Evolutionary conservation across 37 sponge, comb jelly and placozoan genomes (phyloP).

Genomic region (Agelas oroides): DNA sequence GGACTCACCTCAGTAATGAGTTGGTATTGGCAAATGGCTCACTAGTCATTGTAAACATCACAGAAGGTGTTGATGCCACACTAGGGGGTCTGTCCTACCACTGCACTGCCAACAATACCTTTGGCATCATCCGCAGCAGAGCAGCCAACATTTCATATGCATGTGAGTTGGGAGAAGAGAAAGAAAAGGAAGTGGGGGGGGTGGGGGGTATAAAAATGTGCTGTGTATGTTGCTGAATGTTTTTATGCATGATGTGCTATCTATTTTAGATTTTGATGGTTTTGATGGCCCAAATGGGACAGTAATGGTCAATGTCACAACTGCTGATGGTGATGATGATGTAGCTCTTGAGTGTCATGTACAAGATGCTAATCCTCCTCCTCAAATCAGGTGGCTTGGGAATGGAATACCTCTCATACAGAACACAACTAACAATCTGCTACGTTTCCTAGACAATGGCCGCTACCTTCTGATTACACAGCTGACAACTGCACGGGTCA

Average conservation of each 20-base stretch:
- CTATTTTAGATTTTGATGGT: slow-evolving; percentile 43
- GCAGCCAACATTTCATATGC: slow-evolving; percentile 26
- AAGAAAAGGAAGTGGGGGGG: too few species aligned
- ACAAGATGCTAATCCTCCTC: slow-evolving; percentile 15
- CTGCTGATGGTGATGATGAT: background rate
- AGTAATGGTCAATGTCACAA: background rate
- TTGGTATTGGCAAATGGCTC: background rate
- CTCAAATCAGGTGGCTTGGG: slow-evolving; percentile 25
- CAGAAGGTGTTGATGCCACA: slow-evolving; percentile 31
- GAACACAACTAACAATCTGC: background rate
- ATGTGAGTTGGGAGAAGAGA: slow-evolving; percentile 30
- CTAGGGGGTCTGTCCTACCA: slow-evolving; percentile 47
- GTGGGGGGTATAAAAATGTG: too few species aligned
- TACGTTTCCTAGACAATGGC: slow-evolving; percentile 25
- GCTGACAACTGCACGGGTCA: slow-evolving; percentile 4
- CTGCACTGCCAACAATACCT: slow-evolving; percentile 54
- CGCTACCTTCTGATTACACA: slow-evolving; percentile 26
- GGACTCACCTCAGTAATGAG: too few species aligned
- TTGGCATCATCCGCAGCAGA: slow-evolving; percentile 66
- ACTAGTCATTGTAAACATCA: background rate
- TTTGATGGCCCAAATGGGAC: background rate
- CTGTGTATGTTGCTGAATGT: too few species aligned
- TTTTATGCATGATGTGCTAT: too few species aligned
- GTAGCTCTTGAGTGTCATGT: slow-evolving; percentile 47
- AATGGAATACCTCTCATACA: background rate